A percentile compares a stretch with the other conserved stretches of the same genome.
These are phyloP conservation scores for Harpagus bidentatus DNA, from an alignment of 2,113 vertebrate genomes.

Conservation along the genomic window DNA sequence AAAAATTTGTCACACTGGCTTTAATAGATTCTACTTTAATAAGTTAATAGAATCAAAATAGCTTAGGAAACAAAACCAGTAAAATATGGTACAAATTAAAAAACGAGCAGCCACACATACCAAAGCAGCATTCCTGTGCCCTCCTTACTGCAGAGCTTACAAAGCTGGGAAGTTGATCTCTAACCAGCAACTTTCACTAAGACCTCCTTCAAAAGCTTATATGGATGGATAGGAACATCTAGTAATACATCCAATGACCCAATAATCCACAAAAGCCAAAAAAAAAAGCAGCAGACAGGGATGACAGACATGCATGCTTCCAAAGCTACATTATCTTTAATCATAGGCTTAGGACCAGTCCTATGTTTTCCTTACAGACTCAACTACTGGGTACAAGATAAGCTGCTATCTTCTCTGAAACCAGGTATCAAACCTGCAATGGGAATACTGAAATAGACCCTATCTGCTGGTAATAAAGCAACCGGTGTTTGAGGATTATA, in stretches of 20 bases:
- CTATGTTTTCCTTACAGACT: not conserved
- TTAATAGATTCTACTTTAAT: not conserved
- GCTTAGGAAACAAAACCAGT: not conserved
- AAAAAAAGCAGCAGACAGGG: not conserved
- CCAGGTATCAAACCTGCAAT: not conserved
- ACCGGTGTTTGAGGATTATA: not conserved
- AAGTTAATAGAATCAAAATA: not conserved
- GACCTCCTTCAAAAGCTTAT: not conserved
- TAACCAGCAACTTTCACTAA: not conserved
- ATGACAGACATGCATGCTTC: not conserved
- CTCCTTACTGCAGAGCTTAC: not conserved
- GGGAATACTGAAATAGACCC: rapidly evolving
- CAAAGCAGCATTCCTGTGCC: not conserved
- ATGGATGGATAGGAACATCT: not conserved
- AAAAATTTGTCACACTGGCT: not conserved
- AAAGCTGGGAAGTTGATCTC: not conserved
- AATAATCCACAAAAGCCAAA: not conserved
- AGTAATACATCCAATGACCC: not conserved
- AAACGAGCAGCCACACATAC: not conserved
- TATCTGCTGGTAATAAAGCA: not conserved
- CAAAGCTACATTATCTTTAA: not conserved
- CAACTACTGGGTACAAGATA: not conserved
- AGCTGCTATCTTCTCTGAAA: not conserved
- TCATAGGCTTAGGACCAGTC: not conserved
- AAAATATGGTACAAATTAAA: not conserved